A percentile compares a stretch with the other conserved stretches of the same genome.
These are phyloP conservation scores for Trachops cirrhosus DNA, from an alignment of 2,797 vertebrate genomes.

Conservation along the genomic window DNA sequence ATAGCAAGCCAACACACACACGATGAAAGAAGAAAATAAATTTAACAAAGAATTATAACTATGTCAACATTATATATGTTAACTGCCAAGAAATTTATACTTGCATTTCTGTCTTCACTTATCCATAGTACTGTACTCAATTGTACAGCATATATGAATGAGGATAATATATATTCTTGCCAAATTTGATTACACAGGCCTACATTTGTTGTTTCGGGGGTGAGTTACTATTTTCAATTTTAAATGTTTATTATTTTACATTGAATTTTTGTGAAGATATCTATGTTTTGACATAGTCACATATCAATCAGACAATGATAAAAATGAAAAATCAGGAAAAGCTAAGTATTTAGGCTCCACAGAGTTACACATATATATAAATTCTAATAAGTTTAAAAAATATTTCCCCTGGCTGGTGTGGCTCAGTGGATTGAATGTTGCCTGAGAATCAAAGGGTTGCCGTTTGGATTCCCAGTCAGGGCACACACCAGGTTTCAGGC, in stretches of 20 bases:
- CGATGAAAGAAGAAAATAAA: not conserved
- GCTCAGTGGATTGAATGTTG: too few relatives aligned
- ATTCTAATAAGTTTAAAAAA: not conserved
- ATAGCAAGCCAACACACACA: not conserved
- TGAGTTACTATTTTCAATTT: not conserved
- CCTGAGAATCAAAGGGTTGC: too few relatives aligned
- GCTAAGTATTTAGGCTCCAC: not conserved
- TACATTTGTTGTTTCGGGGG: not conserved
- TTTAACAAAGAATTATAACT: not conserved
- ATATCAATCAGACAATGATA: not conserved
- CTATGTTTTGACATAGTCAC: not conserved
- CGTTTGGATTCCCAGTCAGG: too few relatives aligned
- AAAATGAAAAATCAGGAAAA: conserved; percentile 7
- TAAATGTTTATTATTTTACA: not conserved
- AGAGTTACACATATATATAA: not conserved
- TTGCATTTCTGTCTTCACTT: not conserved
- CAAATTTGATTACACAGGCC: not conserved
- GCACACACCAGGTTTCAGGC: too few relatives aligned
- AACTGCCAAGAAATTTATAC: not conserved
- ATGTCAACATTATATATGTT: not conserved
- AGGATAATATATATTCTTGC: not conserved
- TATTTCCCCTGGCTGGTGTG: not conserved
- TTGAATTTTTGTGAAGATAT: not conserved
- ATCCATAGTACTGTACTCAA: not conserved
- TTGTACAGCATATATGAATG: not conserved